Conservation (phyloP, 2,888 invertebrate species). For the Agonopterix heracliana region DNA sequence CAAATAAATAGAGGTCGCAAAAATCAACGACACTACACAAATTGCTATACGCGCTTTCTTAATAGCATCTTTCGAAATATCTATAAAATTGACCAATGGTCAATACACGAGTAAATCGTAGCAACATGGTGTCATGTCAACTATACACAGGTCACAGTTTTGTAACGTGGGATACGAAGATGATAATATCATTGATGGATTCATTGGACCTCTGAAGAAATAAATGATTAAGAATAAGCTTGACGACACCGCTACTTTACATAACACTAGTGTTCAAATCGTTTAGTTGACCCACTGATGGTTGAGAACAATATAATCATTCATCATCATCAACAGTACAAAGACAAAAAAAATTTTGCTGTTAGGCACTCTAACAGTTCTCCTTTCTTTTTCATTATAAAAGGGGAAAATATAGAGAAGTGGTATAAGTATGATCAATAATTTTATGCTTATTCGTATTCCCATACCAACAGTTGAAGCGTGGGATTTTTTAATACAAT, state of each 20-base stretch:
- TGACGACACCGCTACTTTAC: slow-evolving; percentile 1
- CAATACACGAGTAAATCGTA: slow-evolving; percentile 5
- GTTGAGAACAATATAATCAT: no score
- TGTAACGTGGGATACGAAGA: slow-evolving; percentile 1
- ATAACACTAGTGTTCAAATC: not conserved
- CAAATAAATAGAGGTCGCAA: slow-evolving; percentile 3
- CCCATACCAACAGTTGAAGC: slow-evolving; percentile 2
- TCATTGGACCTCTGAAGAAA: not conserved
- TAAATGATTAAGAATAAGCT: slow-evolving; percentile 1
- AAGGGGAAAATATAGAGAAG: not conserved
- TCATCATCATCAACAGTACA: no score
- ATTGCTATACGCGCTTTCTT: slow-evolving; percentile 10
- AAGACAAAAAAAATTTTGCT: no score
- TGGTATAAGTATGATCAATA: not conserved
- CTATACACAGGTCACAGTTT: slow-evolving; percentile 4
- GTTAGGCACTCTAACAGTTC: no score
- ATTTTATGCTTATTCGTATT: not conserved
- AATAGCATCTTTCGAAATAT: slow-evolving; percentile 8
- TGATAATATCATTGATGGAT: not conserved
- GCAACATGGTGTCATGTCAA: slow-evolving; percentile 5
- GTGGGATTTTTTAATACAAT: slow-evolving; percentile 13
- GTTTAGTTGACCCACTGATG: not conserved
- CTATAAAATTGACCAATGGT: slow-evolving; percentile 8
- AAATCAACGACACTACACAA: slow-evolving; percentile 6
- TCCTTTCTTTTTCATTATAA: no score